A percentile compares a stretch with the other conserved stretches of the same genome.
phyloP scores from a whole-genome alignment of 2,113 vertebrate species.

The Leptocoma aspasia region DNA sequence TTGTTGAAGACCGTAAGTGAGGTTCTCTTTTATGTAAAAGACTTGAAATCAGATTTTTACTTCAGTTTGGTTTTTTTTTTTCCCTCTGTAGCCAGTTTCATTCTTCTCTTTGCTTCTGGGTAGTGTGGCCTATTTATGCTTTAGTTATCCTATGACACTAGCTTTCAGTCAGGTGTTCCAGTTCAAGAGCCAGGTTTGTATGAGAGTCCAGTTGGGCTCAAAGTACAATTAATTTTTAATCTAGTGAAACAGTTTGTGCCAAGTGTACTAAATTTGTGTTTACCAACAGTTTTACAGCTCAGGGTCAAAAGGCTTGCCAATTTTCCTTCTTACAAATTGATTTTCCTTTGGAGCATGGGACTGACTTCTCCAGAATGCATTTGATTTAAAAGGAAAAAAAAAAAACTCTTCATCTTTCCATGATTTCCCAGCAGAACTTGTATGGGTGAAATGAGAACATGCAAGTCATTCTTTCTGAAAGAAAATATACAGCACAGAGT shows the following conservation, averaged over 20 bases:
- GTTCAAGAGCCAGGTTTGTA: conserved; percentile 1
- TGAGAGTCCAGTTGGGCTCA: not conserved
- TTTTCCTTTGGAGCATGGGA: conserved; percentile 3
- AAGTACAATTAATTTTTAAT: not conserved
- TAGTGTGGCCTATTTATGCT: not conserved
- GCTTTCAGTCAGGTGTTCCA: conserved; percentile 31
- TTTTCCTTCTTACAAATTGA: conserved; percentile 29
- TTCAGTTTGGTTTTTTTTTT: not conserved
- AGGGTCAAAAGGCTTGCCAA: not conserved
- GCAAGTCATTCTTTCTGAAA: not conserved
- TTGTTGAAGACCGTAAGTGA: conserved; percentile 85
- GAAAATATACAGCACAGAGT: not conserved
- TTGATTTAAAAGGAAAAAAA: not conserved
- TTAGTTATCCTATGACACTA: not conserved
- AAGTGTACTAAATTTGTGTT: not conserved
- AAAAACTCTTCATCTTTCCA: not conserved
- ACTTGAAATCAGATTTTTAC: not conserved
- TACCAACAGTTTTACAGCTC: conserved; percentile 38
- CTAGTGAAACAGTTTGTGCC: not conserved
- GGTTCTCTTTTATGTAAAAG: not conserved
- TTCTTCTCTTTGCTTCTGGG: not conserved
- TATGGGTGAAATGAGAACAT: not conserved
- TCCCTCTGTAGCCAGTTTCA: not conserved
- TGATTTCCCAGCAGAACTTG: not conserved
- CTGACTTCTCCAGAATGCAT: not conserved